phyloP scores from a whole-genome alignment of 2,113 vertebrate species.

The Lipotes vexillifer region DNA sequence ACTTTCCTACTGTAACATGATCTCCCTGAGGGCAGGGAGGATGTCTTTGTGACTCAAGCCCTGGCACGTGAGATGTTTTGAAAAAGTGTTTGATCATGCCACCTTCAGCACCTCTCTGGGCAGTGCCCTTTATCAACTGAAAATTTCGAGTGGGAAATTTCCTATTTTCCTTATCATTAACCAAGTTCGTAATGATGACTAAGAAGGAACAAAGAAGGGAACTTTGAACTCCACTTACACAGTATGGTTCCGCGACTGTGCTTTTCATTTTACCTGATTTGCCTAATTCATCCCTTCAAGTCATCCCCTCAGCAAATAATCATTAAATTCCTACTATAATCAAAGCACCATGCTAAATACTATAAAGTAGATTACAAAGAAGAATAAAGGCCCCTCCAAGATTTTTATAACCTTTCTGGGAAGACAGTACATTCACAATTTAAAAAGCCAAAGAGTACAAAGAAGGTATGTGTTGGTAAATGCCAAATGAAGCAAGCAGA shows the following conservation, averaged over 20 bases:
- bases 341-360: conserved; percentile 12
- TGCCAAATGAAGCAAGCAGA: not conserved
- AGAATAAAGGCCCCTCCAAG: not conserved
- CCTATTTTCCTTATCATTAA: conserved; percentile 1
- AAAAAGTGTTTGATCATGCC: not conserved
- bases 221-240: not conserved
- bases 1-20: not conserved
- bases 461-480: not conserved
- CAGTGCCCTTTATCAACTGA: not conserved
- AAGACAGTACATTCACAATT: not conserved
- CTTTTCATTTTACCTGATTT: conserved; percentile 26
- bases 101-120: not conserved
- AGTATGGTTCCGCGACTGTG: not conserved
- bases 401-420: not conserved
- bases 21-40: not conserved
- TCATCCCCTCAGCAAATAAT: conserved; percentile 21
- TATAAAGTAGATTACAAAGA: not conserved
- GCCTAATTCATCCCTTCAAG: not conserved
- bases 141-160: not conserved
- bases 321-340: conserved; percentile 2
- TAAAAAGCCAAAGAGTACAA: not conserved
- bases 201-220: not conserved
- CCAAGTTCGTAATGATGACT: not conserved
- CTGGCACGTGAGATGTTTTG: not conserved
- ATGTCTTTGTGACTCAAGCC: not conserved